Base-by-base conservation (phyloP, 2,113 vertebrate genomes). In the Melanostigma gelatinosum region DNA sequence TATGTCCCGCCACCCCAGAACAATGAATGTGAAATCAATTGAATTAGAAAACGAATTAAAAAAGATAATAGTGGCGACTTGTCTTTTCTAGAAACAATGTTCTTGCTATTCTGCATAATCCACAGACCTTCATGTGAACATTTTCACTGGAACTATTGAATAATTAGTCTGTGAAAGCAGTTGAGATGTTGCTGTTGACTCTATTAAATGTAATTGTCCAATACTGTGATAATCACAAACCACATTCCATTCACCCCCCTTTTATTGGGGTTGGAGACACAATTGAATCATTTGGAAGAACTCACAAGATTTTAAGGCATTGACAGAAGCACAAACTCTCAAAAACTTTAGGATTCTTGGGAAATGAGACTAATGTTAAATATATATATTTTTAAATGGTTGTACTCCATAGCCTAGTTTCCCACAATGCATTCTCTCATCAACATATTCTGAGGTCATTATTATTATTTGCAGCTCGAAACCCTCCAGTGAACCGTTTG, bases 401-500 rank as follows among this genome's bases (percentile, higher is more conserved):
- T n/a, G 15, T 24, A 32, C 29, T 6, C 10, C 0, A 12, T 52
- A 22, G 44, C 18, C 20, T 9, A n/a, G 63, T 57, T 62, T 67
- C 18, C 42, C 22, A 22, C 12, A 3, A 29, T 42, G 24, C 32
- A 27, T 38, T 9, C 58, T 38, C 46, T 8, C 34, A 24, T 62
- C 54, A 69, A 20, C 50, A 74, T 15, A 70, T 16, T 52, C 24
- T 32, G 36, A 62, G 16, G 12, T 61, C 24, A 4, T 57, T 6
- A 69, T 57, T 6, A 69, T 54, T 12, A 67, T 62, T 62, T 68
- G 67, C 40, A 32, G 24, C 63, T 32, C 55, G 40, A 65, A 60
- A 15, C 24, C 68, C 3, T 54, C 18, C 22, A 57, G 57, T 58
- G 42, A 61, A 42, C 42, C 8, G 27, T 77, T 63, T 46, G 29